Base-by-base conservation (phyloP, 2,888 invertebrate species). In the Omphaloscelis lunosa region DNA sequence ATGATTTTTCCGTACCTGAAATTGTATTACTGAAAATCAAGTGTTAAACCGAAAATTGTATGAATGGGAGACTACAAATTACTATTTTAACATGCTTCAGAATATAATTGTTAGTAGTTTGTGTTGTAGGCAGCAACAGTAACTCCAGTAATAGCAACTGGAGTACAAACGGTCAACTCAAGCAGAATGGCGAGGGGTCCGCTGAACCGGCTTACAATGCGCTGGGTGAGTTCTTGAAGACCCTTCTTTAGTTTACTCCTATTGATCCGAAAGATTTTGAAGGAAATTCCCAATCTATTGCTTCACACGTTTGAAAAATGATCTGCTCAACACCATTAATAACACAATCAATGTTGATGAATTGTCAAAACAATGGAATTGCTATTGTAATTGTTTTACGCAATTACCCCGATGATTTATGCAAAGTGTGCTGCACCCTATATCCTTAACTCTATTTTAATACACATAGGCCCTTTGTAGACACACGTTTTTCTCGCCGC, bases 101-200 rank as follows among this genome's bases (percentile, higher is more conserved):
- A 51, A 27, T 27, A 45, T 8, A 41, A 34, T 68, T n/a, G n/a
- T 69, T 45, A 7, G 27, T 9, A 82, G 82, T 79, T 45, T 66
- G 41, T 41, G 82, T 84, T 59, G 6, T 90, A 95, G 96, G 96
- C 27, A 94, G 95, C 91, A 95, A 94, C 91, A 95, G 96, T 74
- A 95, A 94, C 91, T 95, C 95, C 0, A 94, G 95, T 88, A 94
- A 93, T 80, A 94, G 95, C 90, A 95, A 94, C 89, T 95, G 95
- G 95, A 93, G 94, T 84, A 75, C 85, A 79, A 92, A 90, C 75
- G 80, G 79, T 7, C 80, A 83, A 66, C 81, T 82, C 84, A 92
- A 93, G 80, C 88, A 87, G 34, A 86, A 85, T 23, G 83, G 84
- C 0, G 93, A 93, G 20, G 86, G 89, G 3, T 82, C 91, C 4